Base-by-base conservation (phyloP, 2,888 invertebrate species). In the Cephus spinipes region DNA sequence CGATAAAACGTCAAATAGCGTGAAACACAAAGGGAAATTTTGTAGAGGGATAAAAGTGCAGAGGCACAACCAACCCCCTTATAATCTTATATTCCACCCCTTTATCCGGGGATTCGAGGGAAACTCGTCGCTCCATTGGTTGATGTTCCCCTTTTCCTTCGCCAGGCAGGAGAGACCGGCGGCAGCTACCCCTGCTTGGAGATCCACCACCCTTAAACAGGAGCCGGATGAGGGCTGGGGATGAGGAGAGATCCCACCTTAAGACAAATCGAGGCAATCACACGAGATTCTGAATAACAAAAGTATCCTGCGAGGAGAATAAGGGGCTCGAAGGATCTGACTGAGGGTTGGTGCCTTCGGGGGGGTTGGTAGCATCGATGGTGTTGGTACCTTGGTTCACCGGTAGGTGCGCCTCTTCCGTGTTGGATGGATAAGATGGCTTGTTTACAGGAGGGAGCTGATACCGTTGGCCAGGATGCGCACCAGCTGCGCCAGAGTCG, bases 201-300 rank as follows among this genome's bases (percentile, higher is more conserved):
- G 55, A 55, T 55, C 55, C 55, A 23, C 55, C 55, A 55, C 23
- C 55, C 55, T 55, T 55, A 0, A 55, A 23, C 9, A 23, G 55
- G 55, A 55, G 23, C 15, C 9, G 23, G 55, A 23, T 55, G 40
- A 40, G 55, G 23, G 55, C 9, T 9, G 23, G 23, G 9, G 55
- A 9, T 15, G 55, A 55, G 55, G 23, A 9, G 55, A 55, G 55
- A 55, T 77, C 78, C 78, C 79, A 69, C 74, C 80, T 80, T 81
- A 83, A 83, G 82, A 83, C 83, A 84, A 83, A 83, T 84, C 82
- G 82, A 79, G 82, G 84, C 83, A 84, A 83, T 84, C 83, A 82
- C 82, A 82, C 83, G 83, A 83, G 83, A 83, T 84, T 84, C 83
- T 84, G 84, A 84, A 84, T 84, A 84, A 84, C 84, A 84, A 84